These are phyloP conservation scores for Saxidomus purpurata DNA, from an alignment of 1,140 invertebrate genomes.

Conservation along the genomic window DNA sequence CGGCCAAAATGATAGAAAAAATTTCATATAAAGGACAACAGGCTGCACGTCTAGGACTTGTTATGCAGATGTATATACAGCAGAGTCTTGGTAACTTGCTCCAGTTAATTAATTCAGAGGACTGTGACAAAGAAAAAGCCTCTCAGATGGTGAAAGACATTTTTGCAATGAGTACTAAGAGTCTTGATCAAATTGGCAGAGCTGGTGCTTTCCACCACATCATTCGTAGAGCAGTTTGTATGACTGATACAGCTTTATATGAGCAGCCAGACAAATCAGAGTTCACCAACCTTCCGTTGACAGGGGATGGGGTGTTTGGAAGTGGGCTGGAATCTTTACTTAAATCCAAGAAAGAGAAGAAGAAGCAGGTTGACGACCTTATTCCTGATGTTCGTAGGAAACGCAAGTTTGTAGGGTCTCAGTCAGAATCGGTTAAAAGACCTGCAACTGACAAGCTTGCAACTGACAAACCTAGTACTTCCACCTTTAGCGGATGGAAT, in stretches of 20 bases:
- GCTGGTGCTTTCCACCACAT: too few relatives aligned
- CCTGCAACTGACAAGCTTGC: too few relatives aligned
- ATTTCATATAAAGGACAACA: too few relatives aligned
- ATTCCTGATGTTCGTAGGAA: conserved; percentile 31
- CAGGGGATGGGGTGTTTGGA: too few relatives aligned
- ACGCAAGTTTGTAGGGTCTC: conserved; percentile 5
- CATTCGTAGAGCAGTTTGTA: not conserved
- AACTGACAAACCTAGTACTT: too few relatives aligned
- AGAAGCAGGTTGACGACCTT: conserved; percentile 39
- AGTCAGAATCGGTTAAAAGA: not conserved
- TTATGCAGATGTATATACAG: too few relatives aligned
- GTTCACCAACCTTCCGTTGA: too few relatives aligned
- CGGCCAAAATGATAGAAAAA: too few relatives aligned
- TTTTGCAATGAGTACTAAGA: conserved; percentile 36
- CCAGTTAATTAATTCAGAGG: not conserved
- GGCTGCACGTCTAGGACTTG: not conserved
- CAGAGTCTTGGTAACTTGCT: conserved; percentile 17
- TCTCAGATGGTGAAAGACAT: conserved; percentile 19
- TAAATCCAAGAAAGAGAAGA: too few relatives aligned
- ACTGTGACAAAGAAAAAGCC: conserved; percentile 25
- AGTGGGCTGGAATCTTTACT: too few relatives aligned
- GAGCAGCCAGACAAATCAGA: conserved; percentile 22
- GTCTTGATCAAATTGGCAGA: not conserved
- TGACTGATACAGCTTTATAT: conserved; percentile 27
- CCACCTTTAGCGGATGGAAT: conserved; percentile 1